These are phyloP conservation scores for Labrus mixtus DNA, from an alignment of 2,113 vertebrate genomes.

Conservation along the genomic window DNA sequence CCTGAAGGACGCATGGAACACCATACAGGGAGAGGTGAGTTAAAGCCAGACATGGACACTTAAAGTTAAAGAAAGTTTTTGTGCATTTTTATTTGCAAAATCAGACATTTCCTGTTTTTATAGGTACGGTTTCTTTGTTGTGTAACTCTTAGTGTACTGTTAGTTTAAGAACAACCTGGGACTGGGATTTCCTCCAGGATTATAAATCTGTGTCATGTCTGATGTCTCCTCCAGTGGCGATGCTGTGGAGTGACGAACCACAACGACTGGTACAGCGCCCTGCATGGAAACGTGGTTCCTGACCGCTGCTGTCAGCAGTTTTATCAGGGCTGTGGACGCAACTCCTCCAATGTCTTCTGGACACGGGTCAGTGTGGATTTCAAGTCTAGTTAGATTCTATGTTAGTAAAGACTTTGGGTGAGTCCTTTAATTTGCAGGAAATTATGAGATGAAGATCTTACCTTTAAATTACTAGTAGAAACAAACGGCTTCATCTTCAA, in stretches of 20 bases:
- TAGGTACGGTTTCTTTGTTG: no score
- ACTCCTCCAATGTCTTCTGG: slow-evolving; percentile 90
- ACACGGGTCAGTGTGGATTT: slow-evolving; percentile 80
- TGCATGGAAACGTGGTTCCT: slow-evolving; percentile 90
- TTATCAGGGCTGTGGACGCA: slow-evolving; percentile 90
- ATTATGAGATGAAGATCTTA: no score
- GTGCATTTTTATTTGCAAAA: no score
- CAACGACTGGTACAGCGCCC: slow-evolving; percentile 90
- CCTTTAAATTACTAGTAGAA: no score
- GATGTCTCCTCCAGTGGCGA: slow-evolving; percentile 85
- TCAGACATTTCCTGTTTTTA: no score
- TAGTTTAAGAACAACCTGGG: no score
- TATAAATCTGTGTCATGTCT: not conserved
- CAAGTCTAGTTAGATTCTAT: not conserved
- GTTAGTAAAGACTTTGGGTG: no score
- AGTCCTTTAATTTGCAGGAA: no score
- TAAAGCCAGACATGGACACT: no score
- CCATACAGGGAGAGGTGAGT: slow-evolving; percentile 94
- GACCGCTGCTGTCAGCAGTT: slow-evolving; percentile 94
- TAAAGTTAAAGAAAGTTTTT: not conserved
- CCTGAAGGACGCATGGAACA: slow-evolving; percentile 95
- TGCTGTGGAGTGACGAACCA: slow-evolving; percentile 93
- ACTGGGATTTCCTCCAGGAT: no score
- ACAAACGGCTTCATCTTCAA: no score
- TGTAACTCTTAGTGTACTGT: no score